phyloP scores from a whole-genome alignment of 2,797 vertebrate genomes.

The Brachyrhaphis roseni region DNA sequence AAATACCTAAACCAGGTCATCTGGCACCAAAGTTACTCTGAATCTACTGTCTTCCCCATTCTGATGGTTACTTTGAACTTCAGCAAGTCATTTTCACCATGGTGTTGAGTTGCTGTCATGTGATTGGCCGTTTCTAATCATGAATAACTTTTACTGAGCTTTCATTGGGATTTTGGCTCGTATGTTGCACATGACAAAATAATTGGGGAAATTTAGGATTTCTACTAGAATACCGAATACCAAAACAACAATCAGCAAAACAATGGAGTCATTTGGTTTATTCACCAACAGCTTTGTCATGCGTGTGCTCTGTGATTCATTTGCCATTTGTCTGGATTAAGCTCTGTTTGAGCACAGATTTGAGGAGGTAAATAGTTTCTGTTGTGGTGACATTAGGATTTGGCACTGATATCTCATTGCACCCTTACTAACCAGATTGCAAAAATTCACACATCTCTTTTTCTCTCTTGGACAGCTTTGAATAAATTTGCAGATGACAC shows the following conservation, averaged over 20 bases:
- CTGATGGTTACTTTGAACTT: background rate
- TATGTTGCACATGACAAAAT: background rate
- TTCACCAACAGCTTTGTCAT: conserved; percentile 13
- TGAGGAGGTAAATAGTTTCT: conserved; percentile 38
- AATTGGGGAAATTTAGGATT: background rate
- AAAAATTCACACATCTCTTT: conserved; percentile 19
- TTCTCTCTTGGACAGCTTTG: background rate
- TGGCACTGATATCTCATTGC: conserved; percentile 42
- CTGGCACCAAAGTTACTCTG: no score
- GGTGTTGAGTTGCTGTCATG: background rate
- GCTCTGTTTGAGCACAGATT: conserved; percentile 31
- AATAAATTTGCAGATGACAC: conserved; percentile 35
- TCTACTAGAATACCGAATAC: background rate
- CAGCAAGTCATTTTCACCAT: background rate
- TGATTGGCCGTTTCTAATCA: background rate
- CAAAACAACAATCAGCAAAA: conserved; percentile 15
- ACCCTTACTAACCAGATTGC: background rate
- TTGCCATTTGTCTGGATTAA: conserved; percentile 39
- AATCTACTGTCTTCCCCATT: no score
- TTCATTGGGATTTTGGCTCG: background rate
- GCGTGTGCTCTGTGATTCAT: conserved; percentile 27
- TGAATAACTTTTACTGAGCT: background rate
- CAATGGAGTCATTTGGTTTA: conserved; percentile 38
- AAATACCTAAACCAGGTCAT: no score
- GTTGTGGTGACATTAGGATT: conserved; percentile 31